Percentiles rank a stretch among this genome's conserved stretches.
Conservation (phyloP, 2,888 invertebrate genomes). For the Panorpa germanica region DNA sequence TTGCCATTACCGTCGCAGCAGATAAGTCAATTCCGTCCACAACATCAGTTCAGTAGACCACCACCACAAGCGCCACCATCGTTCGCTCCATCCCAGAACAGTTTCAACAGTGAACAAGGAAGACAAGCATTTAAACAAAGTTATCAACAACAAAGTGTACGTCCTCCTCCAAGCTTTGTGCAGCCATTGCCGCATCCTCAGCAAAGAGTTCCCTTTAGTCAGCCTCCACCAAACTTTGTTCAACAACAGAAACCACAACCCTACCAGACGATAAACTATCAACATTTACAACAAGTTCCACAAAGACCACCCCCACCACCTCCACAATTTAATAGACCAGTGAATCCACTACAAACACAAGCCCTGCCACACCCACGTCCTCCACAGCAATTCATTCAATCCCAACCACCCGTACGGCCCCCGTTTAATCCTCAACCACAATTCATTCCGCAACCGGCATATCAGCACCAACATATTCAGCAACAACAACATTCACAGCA, state of each 20-base stretch:
- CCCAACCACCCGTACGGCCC: constrained; percentile 22
- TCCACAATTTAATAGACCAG: constrained; percentile 18
- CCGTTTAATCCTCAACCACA: constrained; percentile 24
- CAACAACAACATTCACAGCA: constrained; percentile 14
- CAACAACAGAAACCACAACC: constrained; percentile 16
- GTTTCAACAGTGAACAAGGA: constrained; percentile 15
- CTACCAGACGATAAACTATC: constrained; percentile 14
- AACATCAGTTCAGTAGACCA: constrained; percentile 23
- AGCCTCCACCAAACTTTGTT: constrained; percentile 10
- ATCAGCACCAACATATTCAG: constrained; percentile 17
- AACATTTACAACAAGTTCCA: constrained; percentile 19
- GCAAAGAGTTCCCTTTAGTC: constrained; percentile 10
- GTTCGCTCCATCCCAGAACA: constrained; percentile 24
- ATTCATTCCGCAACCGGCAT: constrained; percentile 24
- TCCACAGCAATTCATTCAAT: constrained; percentile 20
- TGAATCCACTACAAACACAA: constrained; percentile 19
- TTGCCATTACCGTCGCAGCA: constrained; percentile 15
- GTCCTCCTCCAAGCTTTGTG: constrained; percentile 21
- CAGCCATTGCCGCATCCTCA: constrained; percentile 31
- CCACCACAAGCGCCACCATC: constrained; percentile 14
- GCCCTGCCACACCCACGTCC: constrained; percentile 21
- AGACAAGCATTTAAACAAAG: constrained; percentile 28
- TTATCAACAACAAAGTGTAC: constrained; percentile 20
- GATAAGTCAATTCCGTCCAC: constrained; percentile 17
- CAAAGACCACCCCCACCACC: constrained; percentile 16